A percentile compares a stretch with the other conserved stretches of the same genome.
Evolutionary conservation across 2,797 vertebrate species (phyloP).

Genomic region (Dendrocincla tyrannina): DNA sequence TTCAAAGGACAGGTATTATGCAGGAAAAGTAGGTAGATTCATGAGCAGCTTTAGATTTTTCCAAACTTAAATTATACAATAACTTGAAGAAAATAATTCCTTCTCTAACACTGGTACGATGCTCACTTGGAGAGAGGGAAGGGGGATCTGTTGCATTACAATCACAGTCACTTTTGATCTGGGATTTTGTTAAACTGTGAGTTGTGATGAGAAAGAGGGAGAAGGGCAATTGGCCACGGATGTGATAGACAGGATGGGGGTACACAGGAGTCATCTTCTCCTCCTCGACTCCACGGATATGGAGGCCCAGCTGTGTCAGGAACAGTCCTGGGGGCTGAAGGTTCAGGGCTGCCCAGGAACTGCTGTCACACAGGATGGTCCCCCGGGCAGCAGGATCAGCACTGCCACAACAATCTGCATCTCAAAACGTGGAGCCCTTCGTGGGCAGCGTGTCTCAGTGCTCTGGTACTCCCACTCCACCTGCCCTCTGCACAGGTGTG

Average conservation of each 20-base stretch:
- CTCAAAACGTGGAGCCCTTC: not conserved
- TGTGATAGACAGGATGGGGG: not conserved
- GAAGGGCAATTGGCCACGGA: not conserved
- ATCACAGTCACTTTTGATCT: not conserved
- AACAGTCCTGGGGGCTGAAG: not conserved
- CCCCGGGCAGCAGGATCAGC: not conserved
- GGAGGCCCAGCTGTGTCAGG: not conserved
- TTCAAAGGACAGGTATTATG: not conserved
- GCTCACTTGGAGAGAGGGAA: not conserved
- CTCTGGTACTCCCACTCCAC: not conserved
- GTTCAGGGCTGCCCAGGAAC: not conserved
- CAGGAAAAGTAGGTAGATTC: not conserved
- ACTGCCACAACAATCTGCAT: not conserved
- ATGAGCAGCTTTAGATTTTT: not conserved
- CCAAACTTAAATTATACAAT: not conserved
- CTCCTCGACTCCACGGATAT: rapidly evolving
- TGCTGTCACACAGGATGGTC: rapidly evolving
- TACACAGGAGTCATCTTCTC: not conserved
- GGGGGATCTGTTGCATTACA: not conserved
- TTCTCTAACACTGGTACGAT: not conserved
- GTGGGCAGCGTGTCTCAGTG: rapidly evolving
- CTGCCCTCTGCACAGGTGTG: not conserved
- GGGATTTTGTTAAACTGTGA: not conserved
- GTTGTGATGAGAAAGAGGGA: not conserved
- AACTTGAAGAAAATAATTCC: not conserved